Evolutionary conservation across 2,113 vertebrate species (phyloP).

Genomic region (Cranoglanis bouderius): DNA sequence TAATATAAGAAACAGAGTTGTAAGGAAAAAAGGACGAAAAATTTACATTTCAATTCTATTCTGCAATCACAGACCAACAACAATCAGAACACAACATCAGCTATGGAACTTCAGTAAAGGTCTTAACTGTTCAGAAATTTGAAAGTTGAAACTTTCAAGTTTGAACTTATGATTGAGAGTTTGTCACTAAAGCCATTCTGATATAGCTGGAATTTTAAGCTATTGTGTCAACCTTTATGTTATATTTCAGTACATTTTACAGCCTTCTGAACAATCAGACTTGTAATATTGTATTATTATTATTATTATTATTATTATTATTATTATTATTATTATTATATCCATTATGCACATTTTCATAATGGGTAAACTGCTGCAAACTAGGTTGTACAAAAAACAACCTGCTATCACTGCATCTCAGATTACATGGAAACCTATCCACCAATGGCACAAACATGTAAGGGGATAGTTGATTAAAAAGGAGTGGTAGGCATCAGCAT

Average conservation of each 20-base stretch:
- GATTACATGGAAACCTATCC: background rate
- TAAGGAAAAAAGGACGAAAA: background rate
- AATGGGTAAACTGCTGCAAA: background rate
- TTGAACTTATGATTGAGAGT: background rate
- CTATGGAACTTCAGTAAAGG: background rate
- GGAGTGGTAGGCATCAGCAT: slow-evolving; percentile 25
- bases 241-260: background rate
- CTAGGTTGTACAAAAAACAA: background rate
- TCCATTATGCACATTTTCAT: background rate
- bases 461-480: background rate
- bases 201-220: background rate
- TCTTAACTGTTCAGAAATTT: background rate
- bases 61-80: background rate
- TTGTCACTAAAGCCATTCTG: background rate
- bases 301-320: no score
- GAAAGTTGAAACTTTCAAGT: background rate
- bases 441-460: background rate
- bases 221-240: background rate
- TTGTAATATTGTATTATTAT: background rate
- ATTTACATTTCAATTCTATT: background rate
- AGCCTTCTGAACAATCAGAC: background rate
- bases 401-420: background rate
- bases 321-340: no score
- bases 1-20: background rate
- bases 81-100: background rate